A percentile compares a stretch with the other conserved stretches of the same genome.
These are phyloP conservation scores for Mugil cephalus DNA, from an alignment of 2,113 vertebrate species.

Conservation along the genomic window DNA sequence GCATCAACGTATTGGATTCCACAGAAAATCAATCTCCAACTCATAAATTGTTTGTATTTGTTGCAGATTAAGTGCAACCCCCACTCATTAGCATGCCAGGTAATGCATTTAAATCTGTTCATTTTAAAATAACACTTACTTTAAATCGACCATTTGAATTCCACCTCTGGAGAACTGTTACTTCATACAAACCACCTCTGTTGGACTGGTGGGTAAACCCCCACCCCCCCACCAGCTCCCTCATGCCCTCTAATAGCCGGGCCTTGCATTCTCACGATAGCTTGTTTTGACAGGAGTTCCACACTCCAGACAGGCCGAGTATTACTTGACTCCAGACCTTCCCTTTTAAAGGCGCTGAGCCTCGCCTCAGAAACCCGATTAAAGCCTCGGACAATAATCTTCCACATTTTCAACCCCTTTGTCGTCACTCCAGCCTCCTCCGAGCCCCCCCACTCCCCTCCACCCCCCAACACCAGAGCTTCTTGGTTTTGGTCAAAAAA, in stretches of 20 bases:
- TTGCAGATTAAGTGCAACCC: too few relatives aligned
- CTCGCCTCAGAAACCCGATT: conserved; percentile 59
- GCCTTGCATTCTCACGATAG: conserved; percentile 62
- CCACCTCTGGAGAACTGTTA: conserved; percentile 1
- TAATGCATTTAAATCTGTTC: too few relatives aligned
- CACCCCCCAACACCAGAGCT: conserved; percentile 40
- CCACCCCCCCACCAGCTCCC: conserved; percentile 7
- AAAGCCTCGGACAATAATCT: conserved; percentile 64
- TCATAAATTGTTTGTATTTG: too few relatives aligned
- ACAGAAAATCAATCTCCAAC: too few relatives aligned
- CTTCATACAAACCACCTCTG: conserved; percentile 15
- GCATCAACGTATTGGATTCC: too few relatives aligned
- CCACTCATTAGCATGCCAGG: too few relatives aligned
- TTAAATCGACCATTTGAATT: not conserved
- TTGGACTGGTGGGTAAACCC: conserved; percentile 24
- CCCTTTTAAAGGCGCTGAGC: conserved; percentile 48
- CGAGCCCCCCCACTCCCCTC: not conserved
- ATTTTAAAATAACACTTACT: not conserved
- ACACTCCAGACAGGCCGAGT: conserved; percentile 52
- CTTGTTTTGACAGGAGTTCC: conserved; percentile 73
- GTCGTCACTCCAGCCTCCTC: conserved; percentile 40
- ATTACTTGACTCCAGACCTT: conserved; percentile 55
- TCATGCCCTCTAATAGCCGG: conserved; percentile 15
- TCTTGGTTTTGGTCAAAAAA: conserved; percentile 47
- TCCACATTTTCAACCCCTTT: conserved; percentile 54